Evolutionary conservation across 2,797 vertebrate genomes (phyloP).

Genomic region (Remorina albescens): DNA sequence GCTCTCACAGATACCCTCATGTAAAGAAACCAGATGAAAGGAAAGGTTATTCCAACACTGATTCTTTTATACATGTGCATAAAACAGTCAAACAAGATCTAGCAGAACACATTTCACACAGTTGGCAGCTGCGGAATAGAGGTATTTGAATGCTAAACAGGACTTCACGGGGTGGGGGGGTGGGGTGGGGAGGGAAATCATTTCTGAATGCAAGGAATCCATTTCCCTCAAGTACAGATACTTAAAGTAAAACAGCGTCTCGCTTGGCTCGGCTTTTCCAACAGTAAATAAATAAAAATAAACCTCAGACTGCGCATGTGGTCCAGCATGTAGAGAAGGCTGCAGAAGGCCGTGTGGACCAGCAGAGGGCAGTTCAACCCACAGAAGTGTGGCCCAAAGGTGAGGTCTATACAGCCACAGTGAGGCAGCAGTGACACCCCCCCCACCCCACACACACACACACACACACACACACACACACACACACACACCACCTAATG

Average conservation of each 20-base stretch:
- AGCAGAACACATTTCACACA: constrained; percentile 12
- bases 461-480: too few relatives aligned
- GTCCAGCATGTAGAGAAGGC: constrained; percentile 2
- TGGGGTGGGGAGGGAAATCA: constrained; percentile 1
- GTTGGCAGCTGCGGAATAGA: not conserved
- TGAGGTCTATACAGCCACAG: constrained; percentile 22
- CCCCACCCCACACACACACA: too few relatives aligned
- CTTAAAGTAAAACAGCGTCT: not conserved
- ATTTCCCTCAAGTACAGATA: constrained; percentile 5
- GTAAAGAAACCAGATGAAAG: constrained; percentile 11
- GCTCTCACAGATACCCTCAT: not conserved
- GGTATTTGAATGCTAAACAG: constrained; percentile 12
- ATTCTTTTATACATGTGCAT: constrained; percentile 6
- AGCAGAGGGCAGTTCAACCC: constrained; percentile 74
- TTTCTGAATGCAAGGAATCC: constrained; percentile 9
- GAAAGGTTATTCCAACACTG: not conserved
- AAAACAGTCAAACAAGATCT: constrained; percentile 10
- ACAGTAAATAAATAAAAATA: not conserved
- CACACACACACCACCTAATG: constrained; percentile 15
- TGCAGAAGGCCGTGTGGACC: constrained; percentile 50
- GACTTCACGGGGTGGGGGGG: not conserved
- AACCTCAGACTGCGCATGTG: not conserved
- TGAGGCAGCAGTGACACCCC: constrained; percentile 40
- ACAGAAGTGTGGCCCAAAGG: constrained; percentile 24
- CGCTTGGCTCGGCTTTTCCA: not conserved